Evolutionary conservation across 1,140 invertebrate genomes (phyloP), one percentile per base, ranked within the genome.

Genomic region (Proctacanthus coquilletti): DNA sequence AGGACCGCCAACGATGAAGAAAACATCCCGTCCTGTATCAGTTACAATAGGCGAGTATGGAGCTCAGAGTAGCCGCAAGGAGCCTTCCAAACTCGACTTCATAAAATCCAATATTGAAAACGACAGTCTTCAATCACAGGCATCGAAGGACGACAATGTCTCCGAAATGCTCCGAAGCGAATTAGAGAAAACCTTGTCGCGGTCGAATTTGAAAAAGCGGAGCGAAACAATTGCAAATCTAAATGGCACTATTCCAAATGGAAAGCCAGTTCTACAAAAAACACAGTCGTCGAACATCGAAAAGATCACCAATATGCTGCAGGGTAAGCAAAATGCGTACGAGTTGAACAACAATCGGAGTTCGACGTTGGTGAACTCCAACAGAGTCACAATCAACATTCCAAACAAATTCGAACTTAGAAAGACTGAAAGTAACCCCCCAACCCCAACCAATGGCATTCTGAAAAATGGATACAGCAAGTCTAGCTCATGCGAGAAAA

Each of bases 11-110:
- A 64, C 60, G 15, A 64, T 65, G 59, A 66, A 64, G 42, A 67
- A 66, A 43, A 56, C 56, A 40, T 59, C 48, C 39, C 55, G 50
- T 39, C 59, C 67, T 20, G 66, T 71, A 9, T 73, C 72, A 4
- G 71, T 79, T 10, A 77, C 74, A 2, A 78, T 80, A 30, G 71
- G 76, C 2, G 74, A 77, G 55, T 80, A 80, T 51, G 69, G 69
- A 20, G 33, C 45, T 35, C 20, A 37, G 38, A 62, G 66, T 21
- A 62, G 63, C 9, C 62, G 69, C 14, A 72, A 72, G 36, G 74
- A 76, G 41, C 74, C 73, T 3, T 69, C 70, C 4, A 75, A 73
- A 51, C 60, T 81, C 42, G 75, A 77, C 38, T 81, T 80, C 52
- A 55, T 81, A 23, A 56, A 56, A 40, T 38, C 51, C 4, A 56